Base-by-base conservation (phyloP, 2,797 vertebrate genomes). In the Molossus alvarezi region DNA sequence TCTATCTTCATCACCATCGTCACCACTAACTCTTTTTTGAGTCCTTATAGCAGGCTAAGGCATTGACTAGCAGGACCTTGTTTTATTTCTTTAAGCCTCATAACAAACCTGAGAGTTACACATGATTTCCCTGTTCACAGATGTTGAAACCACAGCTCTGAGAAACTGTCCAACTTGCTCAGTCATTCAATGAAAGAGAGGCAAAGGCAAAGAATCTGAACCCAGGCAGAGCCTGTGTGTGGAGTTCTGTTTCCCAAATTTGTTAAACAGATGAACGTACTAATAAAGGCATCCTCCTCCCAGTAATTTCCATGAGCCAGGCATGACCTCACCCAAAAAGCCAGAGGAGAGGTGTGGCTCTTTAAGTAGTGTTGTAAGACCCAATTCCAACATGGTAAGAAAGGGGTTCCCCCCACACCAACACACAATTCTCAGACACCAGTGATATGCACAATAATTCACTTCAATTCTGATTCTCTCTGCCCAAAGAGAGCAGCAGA, bases 11-110 rank as follows among this genome's bases (percentile, higher is more conserved):
- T 53, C 45, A 17, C 45, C 27, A 17, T 6, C 3, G 0, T 41
- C n/a, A 9, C 8, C 21, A 9, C 11, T 45, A 18, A 5, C 29
- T 18, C 33, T 25, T n/a, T 53, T 71, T 20, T 53, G 55, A 71
- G 55, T 4, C 7, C 65, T 41, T 62, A 21, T 0, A 0, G 23
- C 20, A 17, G 0, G 3, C 11, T 1, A 69, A 69, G 51, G 14
- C 2, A 3, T 55, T n/a, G 45, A 57, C 21, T 8, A 6, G 23
- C 13, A 29, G n/a, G 41, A 4, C 15, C 25, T 53, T 51, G 17
- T 37, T 67, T 67, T 5, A 20, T 48, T 27, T 58, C 21, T 45
- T 69, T 76, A 65, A 33, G 8, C 9, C 62, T 27, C 15, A 82
- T 57, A 58, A n/a, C 6, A 76, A 41, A 6, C n/a, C 60, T 11